Base-by-base conservation (phyloP, 2,888 invertebrate genomes). In the Gymnoscelis rufifasciata region DNA sequence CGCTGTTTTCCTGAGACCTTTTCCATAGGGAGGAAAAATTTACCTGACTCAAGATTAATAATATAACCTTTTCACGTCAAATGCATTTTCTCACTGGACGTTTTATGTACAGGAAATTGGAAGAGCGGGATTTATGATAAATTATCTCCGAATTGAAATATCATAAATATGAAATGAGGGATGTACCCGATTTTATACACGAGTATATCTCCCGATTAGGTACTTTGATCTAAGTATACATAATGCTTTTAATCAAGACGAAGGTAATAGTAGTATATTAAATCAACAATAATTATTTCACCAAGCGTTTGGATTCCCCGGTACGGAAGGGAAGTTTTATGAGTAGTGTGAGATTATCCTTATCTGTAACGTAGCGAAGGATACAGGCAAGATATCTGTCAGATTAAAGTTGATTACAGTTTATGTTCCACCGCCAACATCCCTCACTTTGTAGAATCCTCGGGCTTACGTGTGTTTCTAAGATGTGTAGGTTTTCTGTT, bases 361-460 rank as follows among this genome's bases (percentile, higher is more conserved):
- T 33, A 33, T 33, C 14, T 10, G 19, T 35, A 15, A 19, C 15
- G 19, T 6, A 15, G 19, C 19, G 11, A 2, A 35, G 10, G 35
- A 11, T 7, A 35, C 19, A n/a, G 10, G 19, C 35, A n/a, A n/a
- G n/a, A 13, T 33, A 33, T 33, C 35, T 19, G 35, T 19, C 35
- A 35, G 11, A 19, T 33, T 35, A 19, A 35, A 35, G 35, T 35
- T 23, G 35, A 35, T 35, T 11, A 35, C 35, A 23, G 19, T 35
- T 35, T 19, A 19, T 19, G 5, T 19, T 19, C 19, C 19, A 19
- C 19, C 19, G 5, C 19, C 2, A 19, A 19, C 5, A 19, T 19
- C 19, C 19, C 5, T 5, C 19, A 5, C 5, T 5, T 5, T 19
- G 19, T 2, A 19, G 19, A 19, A 19, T 19, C 19, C 19, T 19